phyloP scores from a whole-genome alignment of 2,113 vertebrate genomes.

The Pycnonotus jocosus region DNA sequence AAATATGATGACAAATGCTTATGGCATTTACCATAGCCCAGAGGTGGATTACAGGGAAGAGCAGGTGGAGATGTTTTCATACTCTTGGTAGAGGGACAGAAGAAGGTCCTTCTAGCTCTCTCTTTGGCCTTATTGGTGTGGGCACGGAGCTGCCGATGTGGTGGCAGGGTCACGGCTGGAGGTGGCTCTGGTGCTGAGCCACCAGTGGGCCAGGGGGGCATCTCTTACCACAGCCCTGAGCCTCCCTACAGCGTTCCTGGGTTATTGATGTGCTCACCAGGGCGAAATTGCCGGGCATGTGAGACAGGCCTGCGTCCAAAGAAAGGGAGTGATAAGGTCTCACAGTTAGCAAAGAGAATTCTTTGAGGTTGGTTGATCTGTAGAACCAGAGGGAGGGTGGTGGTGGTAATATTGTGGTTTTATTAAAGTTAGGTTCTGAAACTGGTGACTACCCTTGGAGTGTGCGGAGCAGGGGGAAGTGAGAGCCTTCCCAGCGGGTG shows the following conservation, averaged over 20 bases:
- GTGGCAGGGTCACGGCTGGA: no score
- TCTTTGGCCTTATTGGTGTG: background rate
- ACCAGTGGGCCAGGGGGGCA: rapidly evolving
- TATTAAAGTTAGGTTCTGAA: background rate
- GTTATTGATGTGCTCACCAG: background rate
- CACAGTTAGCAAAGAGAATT: background rate
- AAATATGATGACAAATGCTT: background rate
- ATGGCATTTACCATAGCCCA: background rate
- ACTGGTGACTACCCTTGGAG: background rate
- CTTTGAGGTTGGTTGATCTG: background rate
- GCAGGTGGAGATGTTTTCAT: background rate
- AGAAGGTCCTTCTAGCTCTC: background rate
- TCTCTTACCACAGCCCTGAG: background rate
- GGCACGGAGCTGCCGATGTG: rapidly evolving
- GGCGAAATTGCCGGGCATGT: rapidly evolving
- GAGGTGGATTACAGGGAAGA: background rate
- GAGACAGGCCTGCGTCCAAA: rapidly evolving
- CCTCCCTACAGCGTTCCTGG: background rate
- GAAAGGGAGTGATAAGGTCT: rapidly evolving
- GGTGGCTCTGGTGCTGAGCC: background rate
- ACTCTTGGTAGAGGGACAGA: background rate
- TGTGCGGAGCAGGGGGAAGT: background rate
- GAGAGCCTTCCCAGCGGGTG: background rate
- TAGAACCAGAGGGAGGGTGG: background rate
- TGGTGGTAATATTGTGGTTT: background rate